Percentiles rank a stretch among this genome's conserved stretches.
These are phyloP conservation scores for Siniperca scherzeri DNA, from an alignment of 2,797 vertebrate species.

Conservation along the genomic window DNA sequence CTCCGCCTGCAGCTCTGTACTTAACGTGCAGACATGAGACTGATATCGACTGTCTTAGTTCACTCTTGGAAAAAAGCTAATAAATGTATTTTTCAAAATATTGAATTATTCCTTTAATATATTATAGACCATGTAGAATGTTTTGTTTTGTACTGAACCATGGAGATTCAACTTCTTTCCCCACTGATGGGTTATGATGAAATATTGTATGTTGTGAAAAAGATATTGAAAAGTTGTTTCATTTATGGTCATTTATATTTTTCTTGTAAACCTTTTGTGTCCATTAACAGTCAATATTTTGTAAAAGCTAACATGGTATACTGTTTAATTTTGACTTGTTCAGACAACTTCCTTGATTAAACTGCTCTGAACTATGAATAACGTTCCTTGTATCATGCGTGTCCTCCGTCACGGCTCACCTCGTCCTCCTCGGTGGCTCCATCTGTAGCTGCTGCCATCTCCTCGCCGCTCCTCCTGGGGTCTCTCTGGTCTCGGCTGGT, in stretches of 20 bases:
- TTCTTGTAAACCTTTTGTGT: neutral
- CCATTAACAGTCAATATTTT: neutral
- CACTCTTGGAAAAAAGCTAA: too few species aligned
- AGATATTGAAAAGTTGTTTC: neutral
- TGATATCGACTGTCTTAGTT: too few species aligned
- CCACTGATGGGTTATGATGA: too few species aligned
- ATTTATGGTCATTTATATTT: neutral
- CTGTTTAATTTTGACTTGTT: neutral
- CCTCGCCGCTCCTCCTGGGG: constrained; percentile 75
- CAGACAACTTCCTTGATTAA: neutral
- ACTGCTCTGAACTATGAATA: neutral
- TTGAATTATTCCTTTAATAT: too few species aligned
- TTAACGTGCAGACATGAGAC: too few species aligned
- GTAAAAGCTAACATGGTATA: neutral
- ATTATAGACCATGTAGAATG: too few species aligned
- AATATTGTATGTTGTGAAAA: neutral
- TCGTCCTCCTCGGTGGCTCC: constrained; percentile 77
- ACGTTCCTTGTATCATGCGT: neutral
- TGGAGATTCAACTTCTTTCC: too few species aligned
- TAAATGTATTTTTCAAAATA: too few species aligned
- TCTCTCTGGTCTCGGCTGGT: constrained; percentile 76
- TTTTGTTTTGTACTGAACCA: too few species aligned
- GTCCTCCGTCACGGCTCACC: constrained; percentile 60
- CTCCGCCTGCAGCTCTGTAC: too few species aligned
- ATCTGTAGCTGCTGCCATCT: constrained; percentile 77